Percentiles rank a stretch among this genome's conserved stretches.
phyloP scores from a whole-genome alignment of 2,888 invertebrate species.

The Lathronympha strigana region DNA sequence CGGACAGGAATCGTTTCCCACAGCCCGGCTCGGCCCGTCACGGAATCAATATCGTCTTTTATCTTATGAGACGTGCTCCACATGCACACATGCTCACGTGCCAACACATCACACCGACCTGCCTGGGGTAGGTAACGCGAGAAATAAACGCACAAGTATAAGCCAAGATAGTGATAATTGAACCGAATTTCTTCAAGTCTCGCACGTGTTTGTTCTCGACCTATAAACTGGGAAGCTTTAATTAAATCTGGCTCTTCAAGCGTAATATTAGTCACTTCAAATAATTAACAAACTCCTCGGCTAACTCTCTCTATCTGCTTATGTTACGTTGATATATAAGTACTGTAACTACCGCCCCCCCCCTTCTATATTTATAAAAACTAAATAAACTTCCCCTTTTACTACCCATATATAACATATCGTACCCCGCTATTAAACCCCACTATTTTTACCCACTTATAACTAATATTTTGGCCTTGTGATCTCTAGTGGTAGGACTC shows the following conservation, averaged over 20 bases:
- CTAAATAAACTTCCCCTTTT: no score
- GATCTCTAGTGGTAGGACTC: no score
- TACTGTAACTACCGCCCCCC: no score
- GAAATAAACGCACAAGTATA: constrained; percentile 63
- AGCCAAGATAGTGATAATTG: constrained; percentile 68
- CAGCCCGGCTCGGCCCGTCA: constrained; percentile 78
- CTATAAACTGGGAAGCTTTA: constrained; percentile 66
- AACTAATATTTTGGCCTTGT: no score
- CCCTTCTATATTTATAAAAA: no score
- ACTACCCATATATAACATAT: no score
- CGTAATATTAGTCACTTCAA: constrained; percentile 57
- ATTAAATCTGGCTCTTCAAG: constrained; percentile 64
- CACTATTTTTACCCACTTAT: no score
- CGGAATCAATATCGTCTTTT: constrained; percentile 84
- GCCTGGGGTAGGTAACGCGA: constrained; percentile 48
- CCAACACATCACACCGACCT: constrained; percentile 48
- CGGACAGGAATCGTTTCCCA: constrained; percentile 80
- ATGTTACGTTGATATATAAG: no score
- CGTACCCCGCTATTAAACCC: no score
- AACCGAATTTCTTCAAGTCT: constrained; percentile 68
- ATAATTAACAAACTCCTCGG: constrained; percentile 23
- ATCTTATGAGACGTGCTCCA: constrained; percentile 81
- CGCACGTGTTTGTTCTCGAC: constrained; percentile 64
- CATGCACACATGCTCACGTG: constrained; percentile 61
- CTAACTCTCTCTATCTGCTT: constrained; percentile 6